phyloP scores from a whole-genome alignment of 1,140 invertebrate species.

The Drosophila rufa region DNA sequence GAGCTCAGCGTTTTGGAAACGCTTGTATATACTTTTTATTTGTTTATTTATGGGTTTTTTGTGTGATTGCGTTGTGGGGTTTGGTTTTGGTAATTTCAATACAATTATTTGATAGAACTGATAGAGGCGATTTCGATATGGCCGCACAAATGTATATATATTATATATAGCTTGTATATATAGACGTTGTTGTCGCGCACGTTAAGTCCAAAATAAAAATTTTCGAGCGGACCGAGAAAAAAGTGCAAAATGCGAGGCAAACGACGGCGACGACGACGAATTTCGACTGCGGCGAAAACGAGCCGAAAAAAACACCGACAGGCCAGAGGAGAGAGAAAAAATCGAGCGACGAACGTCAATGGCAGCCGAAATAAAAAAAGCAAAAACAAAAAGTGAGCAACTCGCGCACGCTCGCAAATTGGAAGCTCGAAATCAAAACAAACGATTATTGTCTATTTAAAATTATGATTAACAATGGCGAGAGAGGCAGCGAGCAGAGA shows the following conservation, averaged over 20 bases:
- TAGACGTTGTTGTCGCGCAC: constrained; percentile 24
- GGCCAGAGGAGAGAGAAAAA: constrained; percentile 28
- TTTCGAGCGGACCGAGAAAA: constrained; percentile 58
- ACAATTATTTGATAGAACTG: constrained; percentile 36
- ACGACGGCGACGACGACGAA: constrained; percentile 68
- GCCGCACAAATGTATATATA: constrained; percentile 37
- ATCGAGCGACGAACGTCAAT: constrained; percentile 40
- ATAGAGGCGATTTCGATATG: constrained; percentile 45
- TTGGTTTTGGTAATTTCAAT: constrained; percentile 41
- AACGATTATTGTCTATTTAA: constrained; percentile 84
- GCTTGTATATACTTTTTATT: constrained; percentile 46
- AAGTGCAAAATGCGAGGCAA: constrained; percentile 69
- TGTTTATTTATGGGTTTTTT: constrained; percentile 33
- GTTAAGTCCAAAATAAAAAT: constrained; percentile 60
- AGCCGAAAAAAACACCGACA: constrained; percentile 69
- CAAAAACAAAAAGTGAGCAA: constrained; percentile 55
- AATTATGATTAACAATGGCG: constrained; percentile 78
- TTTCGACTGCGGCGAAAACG: constrained; percentile 80
- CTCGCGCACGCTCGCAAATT: constrained; percentile 76
- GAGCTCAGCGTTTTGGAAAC: constrained; percentile 77
- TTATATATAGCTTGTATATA: constrained; percentile 47
- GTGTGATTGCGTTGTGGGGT: not conserved
- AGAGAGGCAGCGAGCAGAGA: constrained; percentile 2
- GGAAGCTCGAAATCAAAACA: constrained; percentile 82
- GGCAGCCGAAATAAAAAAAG: constrained; percentile 59